Evolutionary conservation across 2,113 vertebrate species (phyloP).

Genomic region (Laticauda colubrina): DNA sequence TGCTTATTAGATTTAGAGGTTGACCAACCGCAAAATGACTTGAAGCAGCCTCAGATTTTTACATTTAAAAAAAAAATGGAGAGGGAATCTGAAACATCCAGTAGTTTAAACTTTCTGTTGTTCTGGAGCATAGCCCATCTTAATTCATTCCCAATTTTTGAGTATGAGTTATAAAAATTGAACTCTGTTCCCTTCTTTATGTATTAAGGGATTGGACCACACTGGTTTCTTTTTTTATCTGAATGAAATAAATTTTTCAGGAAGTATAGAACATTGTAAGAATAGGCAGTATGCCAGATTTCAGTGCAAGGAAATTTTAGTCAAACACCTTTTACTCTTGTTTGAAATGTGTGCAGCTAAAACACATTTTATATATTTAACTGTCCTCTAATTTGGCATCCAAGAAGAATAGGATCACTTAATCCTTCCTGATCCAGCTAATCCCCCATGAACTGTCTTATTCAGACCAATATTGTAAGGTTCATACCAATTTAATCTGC

Average conservation of each 20-base stretch:
- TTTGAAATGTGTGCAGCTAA: background rate
- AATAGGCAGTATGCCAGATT: background rate
- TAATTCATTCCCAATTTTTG: background rate
- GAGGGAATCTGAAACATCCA: background rate
- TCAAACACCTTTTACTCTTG: background rate
- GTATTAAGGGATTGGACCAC: background rate
- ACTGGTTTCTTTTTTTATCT: background rate
- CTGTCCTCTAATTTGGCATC: background rate
- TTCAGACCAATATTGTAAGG: background rate
- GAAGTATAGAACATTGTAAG: background rate
- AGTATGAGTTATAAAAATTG: background rate
- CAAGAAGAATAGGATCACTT: background rate
- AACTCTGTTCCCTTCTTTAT: background rate
- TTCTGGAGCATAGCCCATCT: background rate
- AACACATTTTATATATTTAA: background rate
- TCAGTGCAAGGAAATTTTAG: background rate
- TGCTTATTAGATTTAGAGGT: background rate
- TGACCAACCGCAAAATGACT: background rate
- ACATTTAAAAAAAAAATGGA: background rate
- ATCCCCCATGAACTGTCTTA: background rate
- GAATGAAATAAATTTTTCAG: background rate
- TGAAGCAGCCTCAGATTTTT: background rate
- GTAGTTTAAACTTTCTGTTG: background rate
- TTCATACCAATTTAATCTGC: background rate
- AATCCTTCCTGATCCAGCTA: background rate